phyloP scores from a whole-genome alignment of 2,113 vertebrate genomes.

The Neogobius melanostomus region DNA sequence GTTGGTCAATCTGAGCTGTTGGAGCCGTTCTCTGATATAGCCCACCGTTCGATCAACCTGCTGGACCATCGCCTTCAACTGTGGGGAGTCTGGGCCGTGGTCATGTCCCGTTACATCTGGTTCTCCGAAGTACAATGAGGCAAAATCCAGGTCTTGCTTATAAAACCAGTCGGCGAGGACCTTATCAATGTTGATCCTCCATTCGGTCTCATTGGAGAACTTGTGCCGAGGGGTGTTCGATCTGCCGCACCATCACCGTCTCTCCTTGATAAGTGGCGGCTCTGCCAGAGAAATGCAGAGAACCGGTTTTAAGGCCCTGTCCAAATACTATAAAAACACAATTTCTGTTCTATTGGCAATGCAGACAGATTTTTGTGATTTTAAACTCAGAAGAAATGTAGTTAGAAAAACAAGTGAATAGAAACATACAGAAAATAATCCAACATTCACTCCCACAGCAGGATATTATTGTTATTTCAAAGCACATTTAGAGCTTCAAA shows the following conservation, averaged over 20 bases:
- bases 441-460: too few species aligned
- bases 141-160: slow-evolving; percentile 77
- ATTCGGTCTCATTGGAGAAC: slow-evolving; percentile 79
- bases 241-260: slow-evolving; percentile 65
- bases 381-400: too few species aligned
- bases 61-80: slow-evolving; percentile 76
- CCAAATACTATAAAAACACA: neutral
- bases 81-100: slow-evolving; percentile 79
- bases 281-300: slow-evolving; percentile 85
- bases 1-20: slow-evolving; percentile 53
- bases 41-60: slow-evolving; percentile 87
- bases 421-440: too few species aligned
- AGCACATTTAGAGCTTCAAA: neutral
- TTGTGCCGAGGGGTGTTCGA: slow-evolving; percentile 76
- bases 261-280: slow-evolving; percentile 80
- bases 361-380: too few species aligned
- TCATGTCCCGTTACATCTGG: slow-evolving; percentile 82
- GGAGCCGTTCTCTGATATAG: slow-evolving; percentile 76
- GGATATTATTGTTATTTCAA: too few species aligned
- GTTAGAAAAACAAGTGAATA: too few species aligned
- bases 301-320: slow-evolving; percentile 87
- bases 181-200: slow-evolving; percentile 79
- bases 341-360: too few species aligned
- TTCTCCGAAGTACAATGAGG: slow-evolving; percentile 88
- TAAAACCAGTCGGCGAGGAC: slow-evolving; percentile 80